Percentiles rank a stretch among this genome's conserved stretches.
phyloP scores from a whole-genome alignment of 2,888 invertebrate genomes.

The Sicus ferrugineus region DNA sequence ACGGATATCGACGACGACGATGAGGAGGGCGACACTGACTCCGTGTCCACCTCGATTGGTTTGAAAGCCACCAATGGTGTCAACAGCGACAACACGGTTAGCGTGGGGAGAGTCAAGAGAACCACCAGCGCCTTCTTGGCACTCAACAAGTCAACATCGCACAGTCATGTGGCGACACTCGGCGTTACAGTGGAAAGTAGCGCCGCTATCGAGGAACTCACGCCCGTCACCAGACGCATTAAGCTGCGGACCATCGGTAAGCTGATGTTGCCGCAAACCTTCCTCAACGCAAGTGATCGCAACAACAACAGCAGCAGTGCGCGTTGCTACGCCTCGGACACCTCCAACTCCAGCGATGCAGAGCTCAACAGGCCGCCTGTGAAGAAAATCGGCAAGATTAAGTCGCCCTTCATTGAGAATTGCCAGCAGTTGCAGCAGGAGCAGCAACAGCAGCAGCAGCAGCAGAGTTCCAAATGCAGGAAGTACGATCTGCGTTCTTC shows the following conservation, averaged over 20 bases:
- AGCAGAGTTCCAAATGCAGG: slow-evolving; percentile 39
- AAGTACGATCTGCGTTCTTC: slow-evolving; percentile 46
- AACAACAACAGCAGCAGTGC: slow-evolving; percentile 44
- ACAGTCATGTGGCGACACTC: slow-evolving; percentile 13
- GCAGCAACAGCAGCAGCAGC: slow-evolving; percentile 44
- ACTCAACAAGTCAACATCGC: slow-evolving; percentile 39
- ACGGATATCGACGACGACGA: not conserved
- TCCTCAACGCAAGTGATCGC: slow-evolving; percentile 53
- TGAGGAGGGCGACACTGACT: not conserved
- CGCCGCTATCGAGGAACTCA: slow-evolving; percentile 40
- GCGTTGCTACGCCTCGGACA: slow-evolving; percentile 21
- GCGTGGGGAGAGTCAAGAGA: slow-evolving; percentile 2
- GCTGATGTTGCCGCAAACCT: slow-evolving; percentile 56
- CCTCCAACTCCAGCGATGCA: slow-evolving; percentile 31
- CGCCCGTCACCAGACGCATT: slow-evolving; percentile 48
- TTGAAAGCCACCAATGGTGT: not conserved
- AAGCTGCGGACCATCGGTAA: slow-evolving; percentile 58
- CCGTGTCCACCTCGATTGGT: not conserved
- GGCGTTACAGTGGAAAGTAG: not conserved
- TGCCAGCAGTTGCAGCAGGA: slow-evolving; percentile 48
- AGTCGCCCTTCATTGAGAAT: slow-evolving; percentile 61
- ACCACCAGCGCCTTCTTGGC: slow-evolving; percentile 16
- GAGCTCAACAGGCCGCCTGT: slow-evolving; percentile 24
- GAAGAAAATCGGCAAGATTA: slow-evolving; percentile 62
- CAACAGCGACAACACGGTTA: not conserved